Evolutionary conservation across 2,797 vertebrate genomes (phyloP).

Genomic region (Hippoglossus hippoglossus): DNA sequence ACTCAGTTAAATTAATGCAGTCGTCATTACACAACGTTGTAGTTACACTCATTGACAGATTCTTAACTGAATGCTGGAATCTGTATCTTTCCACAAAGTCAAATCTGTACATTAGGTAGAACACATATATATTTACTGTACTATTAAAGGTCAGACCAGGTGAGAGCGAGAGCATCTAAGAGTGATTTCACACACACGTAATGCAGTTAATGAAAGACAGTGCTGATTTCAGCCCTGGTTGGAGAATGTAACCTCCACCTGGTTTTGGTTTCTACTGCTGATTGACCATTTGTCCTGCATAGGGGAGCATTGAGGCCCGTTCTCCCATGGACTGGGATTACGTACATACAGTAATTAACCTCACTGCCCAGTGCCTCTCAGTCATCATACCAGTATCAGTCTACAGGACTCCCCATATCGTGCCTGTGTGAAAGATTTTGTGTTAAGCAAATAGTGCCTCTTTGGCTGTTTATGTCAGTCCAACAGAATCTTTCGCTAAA

Average conservation of each 20-base stretch:
- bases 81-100: background rate
- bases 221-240: background rate
- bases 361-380: no score
- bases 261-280: slow-evolving; percentile 41
- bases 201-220: background rate
- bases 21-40: slow-evolving; percentile 10
- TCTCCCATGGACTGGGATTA: no score
- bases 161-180: background rate
- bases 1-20: slow-evolving; percentile 27
- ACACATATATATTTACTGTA: slow-evolving; percentile 4
- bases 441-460: slow-evolving; percentile 1
- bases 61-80: background rate
- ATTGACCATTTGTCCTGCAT: slow-evolving; percentile 50
- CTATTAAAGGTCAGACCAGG: slow-evolving; percentile 13
- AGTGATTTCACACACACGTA: background rate
- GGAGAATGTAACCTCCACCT: slow-evolving; percentile 20
- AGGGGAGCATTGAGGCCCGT: slow-evolving; percentile 39
- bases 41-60: background rate
- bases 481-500: background rate
- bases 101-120: slow-evolving; percentile 9
- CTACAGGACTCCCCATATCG: no score
- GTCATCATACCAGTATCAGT: no score
- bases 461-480: slow-evolving; percentile 2
- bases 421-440: no score
- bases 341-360: no score